Evolutionary conservation across 1,140 invertebrate genomes (phyloP).

Genomic region (Leguminivora glycinivorella): DNA sequence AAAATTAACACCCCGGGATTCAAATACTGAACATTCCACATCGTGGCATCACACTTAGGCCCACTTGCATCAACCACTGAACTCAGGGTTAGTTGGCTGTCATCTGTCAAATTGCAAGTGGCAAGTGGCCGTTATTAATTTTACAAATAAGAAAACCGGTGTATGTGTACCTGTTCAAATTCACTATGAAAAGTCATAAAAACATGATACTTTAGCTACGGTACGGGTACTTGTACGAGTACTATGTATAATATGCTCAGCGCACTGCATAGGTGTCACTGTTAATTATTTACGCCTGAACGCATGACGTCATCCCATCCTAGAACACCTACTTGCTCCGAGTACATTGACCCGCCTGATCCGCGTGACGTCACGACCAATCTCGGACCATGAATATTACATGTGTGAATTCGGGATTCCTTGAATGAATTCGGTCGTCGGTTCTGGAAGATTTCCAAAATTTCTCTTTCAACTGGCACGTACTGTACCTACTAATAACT

Average conservation of each 20-base stretch:
- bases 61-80: too few relatives aligned
- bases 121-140: too few relatives aligned
- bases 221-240: neutral
- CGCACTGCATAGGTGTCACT: neutral
- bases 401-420: neutral
- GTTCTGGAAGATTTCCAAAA: neutral
- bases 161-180: too few relatives aligned
- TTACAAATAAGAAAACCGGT: too few relatives aligned
- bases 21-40: too few relatives aligned
- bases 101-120: too few relatives aligned
- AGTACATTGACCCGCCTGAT: neutral
- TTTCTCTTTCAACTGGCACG: neutral
- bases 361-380: neutral
- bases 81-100: too few relatives aligned
- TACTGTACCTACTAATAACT: neutral
- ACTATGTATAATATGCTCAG: neutral
- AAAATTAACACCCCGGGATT: too few relatives aligned
- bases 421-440: neutral
- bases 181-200: too few relatives aligned
- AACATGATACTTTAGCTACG: neutral
- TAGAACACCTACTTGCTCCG: neutral
- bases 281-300: neutral
- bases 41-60: too few relatives aligned
- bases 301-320: neutral
- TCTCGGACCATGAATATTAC: too few relatives aligned